A percentile compares a stretch with the other conserved stretches of the same genome.
Evolutionary conservation across 2,113 vertebrate genomes (phyloP).

Genomic region (Cairina moschata): DNA sequence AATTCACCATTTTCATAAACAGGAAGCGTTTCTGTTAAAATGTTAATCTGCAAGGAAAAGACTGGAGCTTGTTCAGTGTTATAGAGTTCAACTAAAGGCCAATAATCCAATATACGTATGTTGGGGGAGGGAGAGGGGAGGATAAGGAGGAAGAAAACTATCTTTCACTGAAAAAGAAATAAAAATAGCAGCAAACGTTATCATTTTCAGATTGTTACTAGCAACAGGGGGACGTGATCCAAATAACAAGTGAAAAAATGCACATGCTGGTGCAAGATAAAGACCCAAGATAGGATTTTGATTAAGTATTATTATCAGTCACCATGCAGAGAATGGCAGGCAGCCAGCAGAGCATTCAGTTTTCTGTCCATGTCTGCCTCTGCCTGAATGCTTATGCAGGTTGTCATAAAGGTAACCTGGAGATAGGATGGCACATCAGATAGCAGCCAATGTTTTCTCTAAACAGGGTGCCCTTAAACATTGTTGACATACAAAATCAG

Average conservation of each 20-base stretch:
- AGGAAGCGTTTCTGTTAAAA: not conserved
- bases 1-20: slow-evolving; percentile 51
- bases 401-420: slow-evolving; percentile 15
- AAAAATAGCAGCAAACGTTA: slow-evolving; percentile 71
- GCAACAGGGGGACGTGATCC: slow-evolving; percentile 50
- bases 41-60: slow-evolving; percentile 6
- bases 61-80: not conserved
- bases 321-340: not conserved
- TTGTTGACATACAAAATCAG: not conserved
- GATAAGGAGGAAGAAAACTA: not conserved
- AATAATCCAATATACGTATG: slow-evolving; percentile 52
- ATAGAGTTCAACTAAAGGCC: slow-evolving; percentile 70
- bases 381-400: slow-evolving; percentile 15
- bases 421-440: not conserved
- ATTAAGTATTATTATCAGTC: slow-evolving; percentile 46
- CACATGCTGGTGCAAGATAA: slow-evolving; percentile 5
- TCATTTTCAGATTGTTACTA: slow-evolving; percentile 66
- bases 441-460: not conserved
- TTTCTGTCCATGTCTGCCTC: slow-evolving; percentile 18
- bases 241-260: slow-evolving; percentile 57
- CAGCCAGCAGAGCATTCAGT: not conserved
- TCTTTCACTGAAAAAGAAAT: slow-evolving; percentile 59
- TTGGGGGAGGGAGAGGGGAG: not conserved
- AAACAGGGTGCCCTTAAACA: not conserved
- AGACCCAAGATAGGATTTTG: slow-evolving; percentile 42